These are phyloP conservation scores for Campoletis sonorensis DNA, from an alignment of 1,140 invertebrate species.

Conservation along the genomic window DNA sequence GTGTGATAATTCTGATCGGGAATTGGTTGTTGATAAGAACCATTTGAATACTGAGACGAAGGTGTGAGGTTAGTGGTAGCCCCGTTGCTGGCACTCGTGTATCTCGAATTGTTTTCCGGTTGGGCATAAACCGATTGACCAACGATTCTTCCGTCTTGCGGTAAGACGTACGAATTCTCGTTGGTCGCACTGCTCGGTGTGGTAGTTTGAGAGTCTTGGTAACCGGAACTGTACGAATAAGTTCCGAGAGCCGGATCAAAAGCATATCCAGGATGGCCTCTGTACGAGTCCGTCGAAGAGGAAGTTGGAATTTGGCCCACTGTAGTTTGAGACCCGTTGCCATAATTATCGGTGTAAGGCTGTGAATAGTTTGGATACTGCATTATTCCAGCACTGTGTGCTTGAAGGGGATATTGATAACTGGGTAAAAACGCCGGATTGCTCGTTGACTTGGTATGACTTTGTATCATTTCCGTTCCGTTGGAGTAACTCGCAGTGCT, in stretches of 20 bases:
- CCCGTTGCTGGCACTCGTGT: constrained; percentile 76
- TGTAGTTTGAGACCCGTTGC: constrained; percentile 48
- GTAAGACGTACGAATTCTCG: background rate
- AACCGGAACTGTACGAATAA: constrained; percentile 78
- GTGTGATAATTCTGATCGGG: constrained; percentile 75
- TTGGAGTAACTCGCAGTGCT: constrained; percentile 38
- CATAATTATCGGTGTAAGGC: constrained; percentile 54
- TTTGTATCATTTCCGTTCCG: constrained; percentile 69
- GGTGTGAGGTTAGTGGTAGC: constrained; percentile 66
- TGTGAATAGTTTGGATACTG: constrained; percentile 62
- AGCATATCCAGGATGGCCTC: constrained; percentile 77
- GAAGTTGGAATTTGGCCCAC: constrained; percentile 40
- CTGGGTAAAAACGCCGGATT: constrained; percentile 61
- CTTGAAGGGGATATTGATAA: constrained; percentile 63
- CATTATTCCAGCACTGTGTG: constrained; percentile 54
- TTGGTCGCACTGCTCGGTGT: background rate
- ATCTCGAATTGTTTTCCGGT: constrained; percentile 70
- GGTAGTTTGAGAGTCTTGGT: constrained; percentile 60
- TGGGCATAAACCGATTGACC: constrained; percentile 35
- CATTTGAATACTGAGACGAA: constrained; percentile 66
- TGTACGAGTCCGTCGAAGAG: constrained; percentile 70
- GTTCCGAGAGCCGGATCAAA: constrained; percentile 73
- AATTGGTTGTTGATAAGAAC: constrained; percentile 51
- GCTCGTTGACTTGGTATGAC: constrained; percentile 65
- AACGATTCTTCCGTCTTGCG: background rate